A percentile compares a stretch with the other conserved stretches of the same genome.
Evolutionary conservation across 2,797 vertebrate genomes (phyloP).

Genomic region (Enteromius argenteus): DNA sequence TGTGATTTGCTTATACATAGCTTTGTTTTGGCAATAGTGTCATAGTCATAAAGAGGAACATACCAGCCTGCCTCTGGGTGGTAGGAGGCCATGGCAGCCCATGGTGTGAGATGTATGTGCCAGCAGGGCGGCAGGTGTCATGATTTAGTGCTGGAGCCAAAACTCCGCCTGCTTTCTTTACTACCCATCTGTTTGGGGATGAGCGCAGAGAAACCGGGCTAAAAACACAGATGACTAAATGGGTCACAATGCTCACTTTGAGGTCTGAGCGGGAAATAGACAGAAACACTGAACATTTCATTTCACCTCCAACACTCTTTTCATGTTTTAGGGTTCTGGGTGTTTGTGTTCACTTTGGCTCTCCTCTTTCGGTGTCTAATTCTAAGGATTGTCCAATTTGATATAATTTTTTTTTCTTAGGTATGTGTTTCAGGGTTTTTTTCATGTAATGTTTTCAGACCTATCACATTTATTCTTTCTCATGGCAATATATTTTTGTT

Average conservation of each 20-base stretch:
- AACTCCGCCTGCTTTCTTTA: conserved; percentile 50
- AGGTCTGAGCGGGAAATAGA: conserved; percentile 17
- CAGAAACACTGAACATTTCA: background rate
- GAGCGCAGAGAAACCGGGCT: conserved; percentile 51
- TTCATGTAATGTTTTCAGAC: background rate
- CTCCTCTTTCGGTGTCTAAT: background rate
- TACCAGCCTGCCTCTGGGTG: conserved; percentile 20
- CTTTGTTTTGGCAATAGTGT: conserved; percentile 1
- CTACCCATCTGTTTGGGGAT: conserved; percentile 60
- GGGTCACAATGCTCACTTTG: conserved; percentile 45
- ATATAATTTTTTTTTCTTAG: background rate
- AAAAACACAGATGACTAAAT: conserved; percentile 58
- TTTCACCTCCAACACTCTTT: background rate
- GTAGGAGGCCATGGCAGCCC: conserved; percentile 8
- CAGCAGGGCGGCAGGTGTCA: conserved; percentile 60
- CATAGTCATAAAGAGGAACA: conserved; percentile 4
- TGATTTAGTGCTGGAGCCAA: conserved; percentile 56
- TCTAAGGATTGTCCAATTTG: background rate
- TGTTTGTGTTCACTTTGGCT: background rate
- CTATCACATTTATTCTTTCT: background rate
- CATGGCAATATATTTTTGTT: background rate
- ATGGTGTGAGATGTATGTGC: conserved; percentile 26
- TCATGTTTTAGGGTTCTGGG: background rate
- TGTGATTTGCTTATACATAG: background rate
- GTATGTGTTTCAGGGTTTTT: conserved; percentile 9